Percentiles rank a stretch among this genome's conserved stretches.
These are phyloP conservation scores for Rhagophthalmus giganteus DNA, from an alignment of 2,888 invertebrate species.

Conservation along the genomic window DNA sequence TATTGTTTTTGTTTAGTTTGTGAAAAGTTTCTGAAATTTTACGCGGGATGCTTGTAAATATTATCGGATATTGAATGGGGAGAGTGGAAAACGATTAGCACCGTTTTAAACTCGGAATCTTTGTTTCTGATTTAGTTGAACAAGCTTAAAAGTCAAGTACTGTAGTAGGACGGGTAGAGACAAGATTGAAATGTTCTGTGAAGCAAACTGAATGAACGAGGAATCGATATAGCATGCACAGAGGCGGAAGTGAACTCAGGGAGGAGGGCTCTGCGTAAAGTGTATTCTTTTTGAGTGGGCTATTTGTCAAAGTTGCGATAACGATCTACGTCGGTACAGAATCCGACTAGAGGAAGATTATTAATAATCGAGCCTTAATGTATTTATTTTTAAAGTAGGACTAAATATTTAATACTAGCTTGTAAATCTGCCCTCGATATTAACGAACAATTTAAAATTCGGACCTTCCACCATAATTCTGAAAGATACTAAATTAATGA, in stretches of 20 bases:
- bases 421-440: slow-evolving; percentile 29
- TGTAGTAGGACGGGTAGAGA: slow-evolving; percentile 34
- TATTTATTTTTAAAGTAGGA: slow-evolving; percentile 26
- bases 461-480: slow-evolving; percentile 18
- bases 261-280: slow-evolving; percentile 36
- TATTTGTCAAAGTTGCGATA: slow-evolving; percentile 43
- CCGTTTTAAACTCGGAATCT: slow-evolving; percentile 14
- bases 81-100: slow-evolving; percentile 9
- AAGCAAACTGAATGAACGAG: slow-evolving; percentile 43
- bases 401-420: slow-evolving; percentile 14
- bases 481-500: background rate
- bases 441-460: slow-evolving; percentile 22
- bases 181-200: slow-evolving; percentile 45
- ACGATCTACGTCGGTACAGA: slow-evolving; percentile 32
- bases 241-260: slow-evolving; percentile 39
- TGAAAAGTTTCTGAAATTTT: too few relatives aligned
- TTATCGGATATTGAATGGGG: too few relatives aligned
- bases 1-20: too few relatives aligned
- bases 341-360: slow-evolving; percentile 31
- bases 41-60: too few relatives aligned
- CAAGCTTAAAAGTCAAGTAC: slow-evolving; percentile 28
- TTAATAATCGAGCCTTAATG: slow-evolving; percentile 33
- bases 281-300: slow-evolving; percentile 43
- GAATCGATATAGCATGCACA: slow-evolving; percentile 44
- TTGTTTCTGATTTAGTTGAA: slow-evolving; percentile 25